Percentiles rank a stretch among this genome's conserved stretches.
Evolutionary conservation across 2,888 invertebrate genomes (phyloP).

Genomic region (Sinopyrophorus schimmeli): DNA sequence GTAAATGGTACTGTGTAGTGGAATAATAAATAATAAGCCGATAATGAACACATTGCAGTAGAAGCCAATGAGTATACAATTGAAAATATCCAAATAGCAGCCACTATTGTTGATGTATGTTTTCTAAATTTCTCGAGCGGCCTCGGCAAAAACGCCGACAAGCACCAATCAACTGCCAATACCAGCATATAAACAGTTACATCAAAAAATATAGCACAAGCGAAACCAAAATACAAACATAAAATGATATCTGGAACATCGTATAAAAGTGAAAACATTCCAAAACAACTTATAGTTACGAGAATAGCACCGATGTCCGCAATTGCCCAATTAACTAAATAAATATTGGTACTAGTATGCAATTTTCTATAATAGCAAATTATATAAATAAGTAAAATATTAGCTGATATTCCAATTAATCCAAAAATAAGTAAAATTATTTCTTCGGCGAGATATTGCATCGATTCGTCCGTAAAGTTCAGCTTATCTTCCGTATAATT

Average conservation of each 20-base stretch:
- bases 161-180: constrained; percentile 22
- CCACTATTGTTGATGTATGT: constrained; percentile 16
- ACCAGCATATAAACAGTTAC: constrained; percentile 21
- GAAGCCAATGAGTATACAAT: constrained; percentile 18
- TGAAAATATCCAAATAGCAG: constrained; percentile 14
- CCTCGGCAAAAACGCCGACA: constrained; percentile 20
- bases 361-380: constrained; percentile 23
- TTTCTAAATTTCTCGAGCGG: constrained; percentile 17
- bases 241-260: constrained; percentile 12
- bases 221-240: constrained; percentile 24
- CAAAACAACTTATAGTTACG: constrained; percentile 19
- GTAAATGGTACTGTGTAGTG: constrained; percentile 17
- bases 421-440: constrained; percentile 12
- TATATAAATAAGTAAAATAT: constrained; percentile 23
- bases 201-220: constrained; percentile 16
- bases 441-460: constrained; percentile 10
- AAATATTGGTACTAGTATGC: constrained; percentile 22
- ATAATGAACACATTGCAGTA: constrained; percentile 10
- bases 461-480: neutral
- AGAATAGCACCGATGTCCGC: constrained; percentile 22
- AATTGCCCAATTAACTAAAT: constrained; percentile 26
- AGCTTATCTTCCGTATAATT: neutral
- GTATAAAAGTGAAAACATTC: constrained; percentile 4
- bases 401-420: constrained; percentile 15
- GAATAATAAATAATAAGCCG: constrained; percentile 18